Evolutionary conservation across 2,113 vertebrate species (phyloP).

Genomic region (Leucopternis melanops): DNA sequence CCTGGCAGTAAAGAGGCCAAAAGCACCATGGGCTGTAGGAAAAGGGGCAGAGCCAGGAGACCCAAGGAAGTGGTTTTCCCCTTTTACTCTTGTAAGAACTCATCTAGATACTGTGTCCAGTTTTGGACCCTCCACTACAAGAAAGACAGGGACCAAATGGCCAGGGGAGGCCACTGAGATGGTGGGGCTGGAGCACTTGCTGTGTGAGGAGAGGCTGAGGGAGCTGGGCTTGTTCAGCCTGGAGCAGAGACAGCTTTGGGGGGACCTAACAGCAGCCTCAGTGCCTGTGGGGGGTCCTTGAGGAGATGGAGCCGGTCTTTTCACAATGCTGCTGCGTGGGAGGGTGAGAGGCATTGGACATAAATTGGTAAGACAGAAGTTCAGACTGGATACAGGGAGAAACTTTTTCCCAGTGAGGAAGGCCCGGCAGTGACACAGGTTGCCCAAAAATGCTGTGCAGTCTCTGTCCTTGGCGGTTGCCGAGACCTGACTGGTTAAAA

Average conservation of each 20-base stretch:
- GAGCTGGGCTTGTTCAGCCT: background rate
- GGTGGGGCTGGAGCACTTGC: background rate
- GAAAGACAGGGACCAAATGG: background rate
- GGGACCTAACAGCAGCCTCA: background rate
- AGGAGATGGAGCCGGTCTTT: background rate
- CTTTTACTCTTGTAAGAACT: background rate
- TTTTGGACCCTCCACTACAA: background rate
- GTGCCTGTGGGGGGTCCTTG: background rate
- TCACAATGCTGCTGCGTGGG: background rate
- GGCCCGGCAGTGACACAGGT: background rate
- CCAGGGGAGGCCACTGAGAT: background rate
- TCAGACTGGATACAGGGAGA: background rate
- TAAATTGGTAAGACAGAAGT: background rate
- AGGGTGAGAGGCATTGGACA: rapidly evolving
- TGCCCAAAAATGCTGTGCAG: background rate
- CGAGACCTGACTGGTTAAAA: background rate
- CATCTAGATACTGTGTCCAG: background rate
- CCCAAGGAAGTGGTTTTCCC: rapidly evolving
- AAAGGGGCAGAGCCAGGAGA: background rate
- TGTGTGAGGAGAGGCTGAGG: background rate
- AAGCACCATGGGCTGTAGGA: background rate
- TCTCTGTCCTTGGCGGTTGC: background rate
- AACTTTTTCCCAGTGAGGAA: background rate
- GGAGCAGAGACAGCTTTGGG: background rate
- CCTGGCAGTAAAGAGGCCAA: background rate